Conservation (phyloP, 2,113 vertebrate species). For the Urocolius indicus region DNA sequence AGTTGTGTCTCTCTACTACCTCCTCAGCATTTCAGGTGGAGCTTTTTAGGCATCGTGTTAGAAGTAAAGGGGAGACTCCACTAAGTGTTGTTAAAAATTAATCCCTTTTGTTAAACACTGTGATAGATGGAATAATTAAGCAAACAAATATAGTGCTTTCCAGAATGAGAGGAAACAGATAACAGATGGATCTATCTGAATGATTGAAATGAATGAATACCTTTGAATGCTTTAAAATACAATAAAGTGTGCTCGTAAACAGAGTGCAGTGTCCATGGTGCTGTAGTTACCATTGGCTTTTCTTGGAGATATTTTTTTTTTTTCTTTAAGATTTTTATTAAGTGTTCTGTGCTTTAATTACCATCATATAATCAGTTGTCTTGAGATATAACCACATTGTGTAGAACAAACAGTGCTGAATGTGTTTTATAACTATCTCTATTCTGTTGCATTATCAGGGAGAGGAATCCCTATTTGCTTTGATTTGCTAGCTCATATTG, state of each 20-base stretch:
- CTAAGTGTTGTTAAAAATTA: not conserved
- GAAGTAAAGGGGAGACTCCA: not conserved
- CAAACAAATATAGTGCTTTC: not conserved
- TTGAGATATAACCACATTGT: not conserved
- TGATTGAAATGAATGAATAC: not conserved
- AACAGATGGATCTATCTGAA: not conserved
- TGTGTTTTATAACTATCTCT: not conserved
- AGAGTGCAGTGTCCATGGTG: not conserved
- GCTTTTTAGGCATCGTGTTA: not conserved
- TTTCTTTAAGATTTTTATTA: not conserved
- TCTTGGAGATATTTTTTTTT: not conserved
- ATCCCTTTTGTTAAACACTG: not conserved
- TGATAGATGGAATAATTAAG: not conserved
- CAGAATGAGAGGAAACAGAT: not conserved
- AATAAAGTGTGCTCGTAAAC: not conserved
- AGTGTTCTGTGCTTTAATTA: not conserved
- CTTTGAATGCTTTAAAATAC: not conserved
- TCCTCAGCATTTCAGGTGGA: not conserved
- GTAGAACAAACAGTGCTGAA: not conserved
- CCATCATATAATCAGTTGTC: not conserved
- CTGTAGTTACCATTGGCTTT: not conserved
- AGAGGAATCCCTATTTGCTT: constrained; percentile 25
- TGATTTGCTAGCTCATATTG: constrained; percentile 26
- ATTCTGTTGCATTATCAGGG: not conserved
- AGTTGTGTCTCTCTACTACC: not conserved